Base-by-base conservation (phyloP, 2,888 invertebrate genomes). In the Cabera pusaria region DNA sequence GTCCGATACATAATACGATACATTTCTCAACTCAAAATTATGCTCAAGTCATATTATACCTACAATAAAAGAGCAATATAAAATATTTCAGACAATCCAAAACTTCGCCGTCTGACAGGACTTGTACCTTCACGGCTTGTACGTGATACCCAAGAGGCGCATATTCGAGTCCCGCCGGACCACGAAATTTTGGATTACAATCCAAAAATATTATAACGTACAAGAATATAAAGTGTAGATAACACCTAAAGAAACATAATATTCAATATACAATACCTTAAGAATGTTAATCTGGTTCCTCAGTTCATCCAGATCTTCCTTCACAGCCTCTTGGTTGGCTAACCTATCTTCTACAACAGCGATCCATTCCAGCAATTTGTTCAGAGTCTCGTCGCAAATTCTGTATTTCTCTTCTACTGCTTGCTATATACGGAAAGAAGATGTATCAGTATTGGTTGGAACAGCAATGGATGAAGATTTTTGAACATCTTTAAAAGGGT, bases 341-440 rank as follows among this genome's bases (percentile, higher is more conserved):
- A 98, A 90, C 61, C 94, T 92, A 52, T 94, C 93, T 81, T 98
- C 97, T 4, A 97, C 90, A 44, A 94, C 94, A 10, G 92, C 91
- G 57, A 98, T 94, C 97, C 97, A 97, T 78, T 95, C 94, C 59
- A 97, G 90, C 40, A 97, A 90, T 72, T 95, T 95, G 47, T 93
- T 93, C 42, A 97, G 90, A 21, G 94, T 95, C 76, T 97, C 96
- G 79, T 96, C 96, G 83, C 97, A 97, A 63, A 96, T 90, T 73
- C 95, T 95, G 91, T 97, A 97, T 83, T 97, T 97, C 80, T 97
- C 97, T 87, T 97, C 96, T 60, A 97, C 96, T 69, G 97, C 97
- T 95, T 97, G 96, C 97, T 97, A 91, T 55, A 81, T 56, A 59
- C 31, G 64, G 75, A 43, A 41, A 25, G 24, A 50, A 57, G 48